Evolutionary conservation across 2,888 invertebrate genomes (phyloP).

Genomic region (Polydrusus cervinus): DNA sequence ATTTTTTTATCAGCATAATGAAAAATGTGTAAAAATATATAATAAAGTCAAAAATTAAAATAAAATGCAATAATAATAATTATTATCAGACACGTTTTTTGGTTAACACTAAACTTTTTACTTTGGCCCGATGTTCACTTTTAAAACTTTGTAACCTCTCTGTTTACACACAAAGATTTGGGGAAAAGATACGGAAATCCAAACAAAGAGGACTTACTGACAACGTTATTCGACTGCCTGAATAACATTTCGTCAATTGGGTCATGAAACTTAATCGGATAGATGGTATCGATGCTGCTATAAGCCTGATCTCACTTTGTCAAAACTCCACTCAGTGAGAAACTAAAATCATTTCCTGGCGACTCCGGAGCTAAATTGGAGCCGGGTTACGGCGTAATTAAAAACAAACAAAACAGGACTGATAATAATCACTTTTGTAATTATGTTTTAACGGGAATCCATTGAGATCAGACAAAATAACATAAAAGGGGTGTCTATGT

Average conservation of each 20-base stretch:
- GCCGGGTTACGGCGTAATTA: constrained; percentile 29
- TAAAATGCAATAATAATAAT: too few relatives aligned
- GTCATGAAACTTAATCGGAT: constrained; percentile 54
- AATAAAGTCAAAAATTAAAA: too few relatives aligned
- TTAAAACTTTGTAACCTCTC: not conserved
- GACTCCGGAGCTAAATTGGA: constrained; percentile 34
- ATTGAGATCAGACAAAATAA: too few relatives aligned
- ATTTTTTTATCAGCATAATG: too few relatives aligned
- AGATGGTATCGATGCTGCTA: constrained; percentile 49
- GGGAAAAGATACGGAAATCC: constrained; percentile 1
- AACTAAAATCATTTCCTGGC: constrained; percentile 38
- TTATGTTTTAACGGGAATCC: not conserved
- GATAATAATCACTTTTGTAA: constrained; percentile 27
- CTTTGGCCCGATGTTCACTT: not conserved
- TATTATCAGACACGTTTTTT: too few relatives aligned
- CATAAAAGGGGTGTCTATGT: too few relatives aligned
- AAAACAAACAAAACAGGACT: constrained; percentile 29
- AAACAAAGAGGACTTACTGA: constrained; percentile 28
- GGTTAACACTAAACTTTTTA: too few relatives aligned
- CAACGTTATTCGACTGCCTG: constrained; percentile 15
- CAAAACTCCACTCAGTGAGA: constrained; percentile 32
- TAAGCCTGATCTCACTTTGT: constrained; percentile 46
- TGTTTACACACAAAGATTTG: not conserved
- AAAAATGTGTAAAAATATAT: too few relatives aligned
- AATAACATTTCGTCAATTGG: constrained; percentile 53